These are phyloP conservation scores for Calosoma granatense DNA, from an alignment of 1,140 invertebrate species.

Conservation along the genomic window DNA sequence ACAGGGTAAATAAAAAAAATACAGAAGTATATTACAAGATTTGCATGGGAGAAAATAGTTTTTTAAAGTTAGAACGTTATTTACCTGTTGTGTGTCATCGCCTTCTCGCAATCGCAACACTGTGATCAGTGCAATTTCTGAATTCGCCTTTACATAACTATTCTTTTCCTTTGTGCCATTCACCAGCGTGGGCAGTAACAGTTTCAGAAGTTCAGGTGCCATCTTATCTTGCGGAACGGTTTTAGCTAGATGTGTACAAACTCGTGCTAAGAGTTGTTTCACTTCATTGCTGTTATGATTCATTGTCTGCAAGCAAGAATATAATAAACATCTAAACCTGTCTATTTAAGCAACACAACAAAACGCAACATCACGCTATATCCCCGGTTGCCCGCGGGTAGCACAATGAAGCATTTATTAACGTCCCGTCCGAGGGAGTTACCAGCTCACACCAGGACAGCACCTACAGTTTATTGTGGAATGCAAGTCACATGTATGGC, in stretches of 20 bases:
- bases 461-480: too few relatives aligned
- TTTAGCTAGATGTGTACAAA: conserved; percentile 61
- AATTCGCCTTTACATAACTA: conserved; percentile 84
- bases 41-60: conserved; percentile 4
- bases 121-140: conserved; percentile 81
- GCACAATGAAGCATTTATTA: too few relatives aligned
- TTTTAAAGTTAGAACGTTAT: conserved; percentile 12
- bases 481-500: too few relatives aligned
- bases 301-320: conserved; percentile 66
- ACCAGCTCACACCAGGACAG: too few relatives aligned
- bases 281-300: conserved; percentile 90
- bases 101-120: conserved; percentile 70
- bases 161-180: conserved; percentile 98
- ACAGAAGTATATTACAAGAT: too few relatives aligned
- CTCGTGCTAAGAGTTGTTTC: conserved; percentile 81
- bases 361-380: too few relatives aligned
- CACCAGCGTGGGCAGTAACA: conserved; percentile 79
- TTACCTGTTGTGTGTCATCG: conserved; percentile 65
- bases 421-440: too few relatives aligned
- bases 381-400: too few relatives aligned
- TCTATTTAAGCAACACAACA: too few relatives aligned
- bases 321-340: too few relatives aligned
- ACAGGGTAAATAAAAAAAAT: too few relatives aligned
- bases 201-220: conserved; percentile 62
- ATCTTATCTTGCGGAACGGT: conserved; percentile 45